Evolutionary conservation across 2,113 vertebrate genomes (phyloP), one percentile per base, ranked within the genome.

Genomic region (Pycnonotus jocosus): DNA sequence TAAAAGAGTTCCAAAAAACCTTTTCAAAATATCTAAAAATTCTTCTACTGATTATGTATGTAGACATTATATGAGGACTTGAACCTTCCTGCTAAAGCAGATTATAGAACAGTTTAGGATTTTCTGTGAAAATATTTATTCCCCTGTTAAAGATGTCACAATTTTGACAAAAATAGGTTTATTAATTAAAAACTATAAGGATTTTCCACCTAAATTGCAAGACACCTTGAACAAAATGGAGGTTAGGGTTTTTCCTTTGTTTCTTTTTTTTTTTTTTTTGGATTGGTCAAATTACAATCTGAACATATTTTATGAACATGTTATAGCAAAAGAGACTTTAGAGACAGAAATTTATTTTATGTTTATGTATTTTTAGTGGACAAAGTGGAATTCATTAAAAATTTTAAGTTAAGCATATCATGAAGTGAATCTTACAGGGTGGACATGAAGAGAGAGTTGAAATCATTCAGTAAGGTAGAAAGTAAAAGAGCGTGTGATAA

Each of bases 171-270:
- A 78, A 81, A 28, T 9, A 48, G 0, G 1, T 68, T 20, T 40
- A 53, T 40, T n/a, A 28, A 64, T 77, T 50, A 65, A 35, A 20
- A 77, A 33, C 2, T 33, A 5, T 12, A 40, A 64, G 21, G 5
- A 70, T 35, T 73, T 80, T 60, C 8, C 10, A 44, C 4, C 2
- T 37, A 60, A 42, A 64, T 48, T 57, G 3, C 44, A 50, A 87
- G 50, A 37, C 3, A 42, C 0, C 3, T 71, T 37, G 19, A 48
- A 40, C 5, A 81, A 70, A 62, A 50, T 27, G 1, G 6, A 22
- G 4, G 3, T 16, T 38, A 5, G 5, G 1, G 31, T 60, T 10
- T 1, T 24, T 44, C 35, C 10, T 35, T 50, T 35, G 3, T 38
- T 44, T 57, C 5, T 56, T 14, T 35, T 24, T 6, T 38, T 61